Evolutionary conservation across 2,113 vertebrate species (phyloP).

Genomic region (Echinops telfairi): DNA sequence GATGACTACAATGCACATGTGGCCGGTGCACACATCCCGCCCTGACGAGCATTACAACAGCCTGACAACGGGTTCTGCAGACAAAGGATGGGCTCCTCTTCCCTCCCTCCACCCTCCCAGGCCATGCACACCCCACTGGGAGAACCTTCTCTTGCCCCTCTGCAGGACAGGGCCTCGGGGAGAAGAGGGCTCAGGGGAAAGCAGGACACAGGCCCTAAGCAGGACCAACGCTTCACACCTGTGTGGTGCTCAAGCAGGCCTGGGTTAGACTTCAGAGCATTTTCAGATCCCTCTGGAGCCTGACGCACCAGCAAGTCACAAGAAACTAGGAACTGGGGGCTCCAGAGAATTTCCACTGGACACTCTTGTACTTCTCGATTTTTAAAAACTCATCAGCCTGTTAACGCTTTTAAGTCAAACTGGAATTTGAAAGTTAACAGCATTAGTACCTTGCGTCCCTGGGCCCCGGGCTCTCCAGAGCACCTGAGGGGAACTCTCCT

Average conservation of each 20-base stretch:
- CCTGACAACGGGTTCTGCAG: fast-evolving
- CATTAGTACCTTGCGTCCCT: background rate
- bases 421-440: background rate
- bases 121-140: background rate
- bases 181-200: background rate
- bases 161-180: background rate
- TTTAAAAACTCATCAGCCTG: background rate
- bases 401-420: background rate
- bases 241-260: too few species aligned
- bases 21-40: background rate
- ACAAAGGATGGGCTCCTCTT: background rate
- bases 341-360: background rate
- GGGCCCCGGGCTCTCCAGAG: background rate
- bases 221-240: background rate
- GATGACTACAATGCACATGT: fast-evolving
- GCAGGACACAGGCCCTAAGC: background rate
- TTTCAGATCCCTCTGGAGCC: background rate
- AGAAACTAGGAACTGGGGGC: background rate
- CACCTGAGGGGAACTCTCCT: background rate
- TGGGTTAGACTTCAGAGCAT: background rate
- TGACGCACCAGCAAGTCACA: background rate
- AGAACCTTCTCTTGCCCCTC: background rate
- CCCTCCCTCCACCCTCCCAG: background rate
- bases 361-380: background rate
- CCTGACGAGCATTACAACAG: background rate